Conservation (phyloP, 2,797 vertebrate species). For the Helostoma temminkii region DNA sequence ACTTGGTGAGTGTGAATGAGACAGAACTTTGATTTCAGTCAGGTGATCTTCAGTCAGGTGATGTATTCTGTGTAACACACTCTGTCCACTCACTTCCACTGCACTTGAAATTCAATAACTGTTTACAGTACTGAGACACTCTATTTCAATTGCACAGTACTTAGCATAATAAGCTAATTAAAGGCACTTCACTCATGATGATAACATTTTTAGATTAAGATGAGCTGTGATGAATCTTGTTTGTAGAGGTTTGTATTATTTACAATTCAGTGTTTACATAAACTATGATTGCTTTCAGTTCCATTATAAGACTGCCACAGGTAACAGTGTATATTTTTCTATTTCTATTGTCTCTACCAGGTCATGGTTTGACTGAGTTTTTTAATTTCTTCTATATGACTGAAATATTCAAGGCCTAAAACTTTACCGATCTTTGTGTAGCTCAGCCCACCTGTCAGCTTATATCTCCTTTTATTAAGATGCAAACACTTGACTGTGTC, state of each 20-base stretch:
- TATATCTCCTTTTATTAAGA: constrained; percentile 12
- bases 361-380: neutral
- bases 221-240: constrained; percentile 42
- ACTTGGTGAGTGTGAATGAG: neutral
- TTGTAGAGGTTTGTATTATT: constrained; percentile 44
- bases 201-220: constrained; percentile 39
- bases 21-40: constrained; percentile 1
- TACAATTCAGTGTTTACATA: constrained; percentile 31
- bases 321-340: neutral
- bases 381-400: neutral
- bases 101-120: constrained; percentile 42
- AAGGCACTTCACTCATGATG: constrained; percentile 46
- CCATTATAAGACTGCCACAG: constrained; percentile 29
- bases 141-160: constrained; percentile 35
- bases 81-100: constrained; percentile 17
- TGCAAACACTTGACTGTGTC: neutral
- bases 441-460: neutral
- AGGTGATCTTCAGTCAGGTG: constrained; percentile 1
- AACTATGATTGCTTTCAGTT: constrained; percentile 27
- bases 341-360: constrained; percentile 1
- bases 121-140: constrained; percentile 38
- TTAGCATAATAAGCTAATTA: constrained; percentile 53
- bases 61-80: neutral
- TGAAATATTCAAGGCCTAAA: neutral
- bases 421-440: neutral